Percentiles rank a stretch among this genome's conserved stretches.
phyloP scores from a whole-genome alignment of 2,113 vertebrate genomes.

The Proterorhinus semilunaris region DNA sequence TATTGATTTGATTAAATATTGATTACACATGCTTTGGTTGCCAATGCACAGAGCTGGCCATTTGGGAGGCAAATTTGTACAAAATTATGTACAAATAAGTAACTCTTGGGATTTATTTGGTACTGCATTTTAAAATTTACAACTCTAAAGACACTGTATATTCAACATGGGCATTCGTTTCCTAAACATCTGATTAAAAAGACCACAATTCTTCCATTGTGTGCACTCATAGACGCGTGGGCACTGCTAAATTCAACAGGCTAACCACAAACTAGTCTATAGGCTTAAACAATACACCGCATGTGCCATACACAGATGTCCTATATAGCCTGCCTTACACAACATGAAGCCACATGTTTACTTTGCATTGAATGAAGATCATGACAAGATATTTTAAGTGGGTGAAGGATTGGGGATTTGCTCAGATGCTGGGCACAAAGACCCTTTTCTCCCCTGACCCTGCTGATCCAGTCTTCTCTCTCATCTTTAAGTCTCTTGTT shows the following conservation, averaged over 20 bases:
- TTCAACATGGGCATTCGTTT: neutral
- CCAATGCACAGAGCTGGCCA: no score
- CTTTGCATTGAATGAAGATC: neutral
- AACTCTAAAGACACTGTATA: neutral
- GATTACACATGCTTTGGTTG: no score
- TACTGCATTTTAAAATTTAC: no score
- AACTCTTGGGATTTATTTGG: no score
- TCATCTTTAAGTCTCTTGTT: slow-evolving; percentile 44
- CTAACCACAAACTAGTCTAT: neutral
- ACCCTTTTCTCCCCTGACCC: slow-evolving; percentile 40
- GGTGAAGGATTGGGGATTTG: slow-evolving; percentile 8
- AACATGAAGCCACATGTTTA: neutral
- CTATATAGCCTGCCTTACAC: neutral
- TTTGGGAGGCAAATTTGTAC: no score
- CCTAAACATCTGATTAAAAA: neutral
- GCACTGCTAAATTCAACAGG: neutral
- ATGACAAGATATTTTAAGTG: neutral
- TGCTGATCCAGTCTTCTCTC: slow-evolving; percentile 19
- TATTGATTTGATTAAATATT: no score
- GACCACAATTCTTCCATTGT: neutral
- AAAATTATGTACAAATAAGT: no score
- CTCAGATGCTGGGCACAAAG: slow-evolving; percentile 26
- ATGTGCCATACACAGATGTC: neutral
- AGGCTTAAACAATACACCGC: slow-evolving; percentile 1
- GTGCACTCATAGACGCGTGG: neutral